These are phyloP conservation scores for Sprattus sprattus DNA, from an alignment of 2,113 vertebrate genomes.

Conservation along the genomic window DNA sequence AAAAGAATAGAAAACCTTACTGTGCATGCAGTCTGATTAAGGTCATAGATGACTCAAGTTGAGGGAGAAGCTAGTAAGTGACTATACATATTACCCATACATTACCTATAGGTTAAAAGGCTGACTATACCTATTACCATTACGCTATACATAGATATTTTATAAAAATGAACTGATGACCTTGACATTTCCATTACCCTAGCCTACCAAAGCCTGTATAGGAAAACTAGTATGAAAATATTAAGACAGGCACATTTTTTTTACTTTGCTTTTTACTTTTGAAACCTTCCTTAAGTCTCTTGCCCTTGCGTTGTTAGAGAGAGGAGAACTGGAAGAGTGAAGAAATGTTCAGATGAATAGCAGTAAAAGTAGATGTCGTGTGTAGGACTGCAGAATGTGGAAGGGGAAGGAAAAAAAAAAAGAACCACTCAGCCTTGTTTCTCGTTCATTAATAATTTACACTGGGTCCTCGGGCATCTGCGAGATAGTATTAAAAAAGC, in stretches of 20 bases:
- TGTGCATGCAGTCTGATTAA: background rate
- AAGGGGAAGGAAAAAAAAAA: conserved; percentile 2
- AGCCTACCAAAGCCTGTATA: background rate
- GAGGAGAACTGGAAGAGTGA: background rate
- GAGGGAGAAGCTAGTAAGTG: background rate
- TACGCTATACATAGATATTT: too few species aligned
- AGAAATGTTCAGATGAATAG: conserved; percentile 16
- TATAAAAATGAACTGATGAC: background rate
- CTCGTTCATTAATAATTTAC: conserved; percentile 49
- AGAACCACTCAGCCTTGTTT: conserved; percentile 26
- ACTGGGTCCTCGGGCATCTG: conserved; percentile 35
- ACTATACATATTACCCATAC: too few species aligned
- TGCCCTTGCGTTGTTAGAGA: background rate
- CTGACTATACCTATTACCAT: too few species aligned
- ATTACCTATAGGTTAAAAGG: too few species aligned
- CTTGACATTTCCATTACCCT: background rate
- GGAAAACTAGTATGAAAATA: background rate
- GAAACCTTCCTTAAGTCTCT: background rate
- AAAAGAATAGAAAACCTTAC: background rate
- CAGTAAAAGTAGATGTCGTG: background rate
- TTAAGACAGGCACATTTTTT: background rate
- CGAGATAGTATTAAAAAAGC: conserved; percentile 45
- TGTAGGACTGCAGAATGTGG: background rate
- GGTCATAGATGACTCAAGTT: background rate
- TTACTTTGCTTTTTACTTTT: background rate